Evolutionary conservation across 2,113 vertebrate genomes (phyloP), one percentile per base, ranked within the genome.

Genomic region (Rhinichthys klamathensis): DNA sequence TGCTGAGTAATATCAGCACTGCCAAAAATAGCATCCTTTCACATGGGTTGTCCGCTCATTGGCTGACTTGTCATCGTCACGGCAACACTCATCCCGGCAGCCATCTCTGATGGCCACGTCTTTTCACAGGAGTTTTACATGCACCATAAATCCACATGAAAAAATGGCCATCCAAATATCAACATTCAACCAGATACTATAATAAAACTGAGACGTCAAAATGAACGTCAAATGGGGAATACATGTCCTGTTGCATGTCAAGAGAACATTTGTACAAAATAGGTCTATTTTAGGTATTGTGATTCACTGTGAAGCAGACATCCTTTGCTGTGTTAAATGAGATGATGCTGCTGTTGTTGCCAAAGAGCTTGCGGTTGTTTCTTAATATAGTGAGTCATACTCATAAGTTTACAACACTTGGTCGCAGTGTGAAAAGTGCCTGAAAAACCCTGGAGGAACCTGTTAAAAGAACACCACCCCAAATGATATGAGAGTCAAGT

Each of bases 11-110:
- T 77, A 89, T 90, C 83, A 89, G 56, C 58, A 35, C 70, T 54
- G 11, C 63, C 90, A 73, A 92, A 92, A 93, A 93, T 92, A 94
- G 91, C 87, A 90, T 86, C 86, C 82, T 83, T 85, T 87, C 85
- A 75, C 88, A 89, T 82, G 11, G 18, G 54, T 85, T 58, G 80
- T 88, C 72, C 35, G 82, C 56, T 87, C 44, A 92, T 90, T 91
- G 92, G 91, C 86, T 83, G 87, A 86, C 56, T 86, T 54, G 80
- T 76, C 86, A 8, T 35, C 73, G 60, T 81, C n/a, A 74, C 74
- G 60, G 86, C 90, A 90, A 91, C 89, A 91, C 80, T 25, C 11
- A 79, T 41, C 70, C 70, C 12, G 58, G 79, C 54, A 79, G 69
- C 58, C 80, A 27, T 87, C 49, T 72, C 41, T 27, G 79, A 76